These are phyloP conservation scores for Sylvia borin DNA, from an alignment of 2,797 vertebrate genomes.

Conservation along the genomic window DNA sequence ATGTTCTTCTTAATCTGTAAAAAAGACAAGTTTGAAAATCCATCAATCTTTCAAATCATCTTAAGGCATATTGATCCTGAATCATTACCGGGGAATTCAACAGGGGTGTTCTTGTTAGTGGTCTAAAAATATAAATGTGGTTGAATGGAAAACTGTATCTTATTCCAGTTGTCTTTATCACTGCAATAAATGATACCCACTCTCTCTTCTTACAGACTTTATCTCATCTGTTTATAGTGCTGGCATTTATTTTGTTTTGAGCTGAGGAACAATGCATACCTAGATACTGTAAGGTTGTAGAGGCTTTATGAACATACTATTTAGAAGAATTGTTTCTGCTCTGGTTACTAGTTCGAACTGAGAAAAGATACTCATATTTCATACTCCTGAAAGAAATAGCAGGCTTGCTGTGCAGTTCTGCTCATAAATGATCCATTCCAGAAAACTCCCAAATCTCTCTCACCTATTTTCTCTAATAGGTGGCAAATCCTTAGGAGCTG, in stretches of 20 bases:
- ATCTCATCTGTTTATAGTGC: background rate
- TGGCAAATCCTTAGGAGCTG: background rate
- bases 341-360: background rate
- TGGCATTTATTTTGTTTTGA: background rate
- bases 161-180: background rate
- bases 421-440: background rate
- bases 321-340: background rate
- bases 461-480: background rate
- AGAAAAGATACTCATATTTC: background rate
- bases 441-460: background rate
- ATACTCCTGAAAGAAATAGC: background rate
- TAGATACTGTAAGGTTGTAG: background rate
- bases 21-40: background rate
- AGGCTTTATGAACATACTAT: background rate
- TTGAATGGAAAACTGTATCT: background rate
- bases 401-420: background rate
- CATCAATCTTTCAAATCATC: background rate
- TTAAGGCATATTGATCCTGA: background rate
- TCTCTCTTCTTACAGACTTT: background rate
- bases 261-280: background rate
- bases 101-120: background rate
- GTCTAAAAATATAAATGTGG: background rate
- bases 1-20: background rate
- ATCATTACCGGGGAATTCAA: background rate
- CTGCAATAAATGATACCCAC: background rate